phyloP scores from a whole-genome alignment of 2,113 vertebrate genomes.

The Mandrillus leucophaeus region DNA sequence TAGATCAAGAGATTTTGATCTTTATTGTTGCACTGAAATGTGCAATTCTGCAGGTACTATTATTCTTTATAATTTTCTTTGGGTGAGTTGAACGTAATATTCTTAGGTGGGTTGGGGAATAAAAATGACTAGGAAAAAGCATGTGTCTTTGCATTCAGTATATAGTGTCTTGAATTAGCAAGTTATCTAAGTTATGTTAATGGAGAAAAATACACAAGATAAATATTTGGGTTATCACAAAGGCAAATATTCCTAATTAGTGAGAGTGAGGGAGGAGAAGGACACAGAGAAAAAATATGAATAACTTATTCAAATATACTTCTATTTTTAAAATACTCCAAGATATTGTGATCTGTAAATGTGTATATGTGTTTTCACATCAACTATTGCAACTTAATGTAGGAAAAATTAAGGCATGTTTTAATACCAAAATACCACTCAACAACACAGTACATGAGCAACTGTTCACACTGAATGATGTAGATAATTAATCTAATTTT shows the following conservation, averaged over 20 bases:
- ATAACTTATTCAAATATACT: conserved; percentile 25
- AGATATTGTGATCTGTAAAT: conserved; percentile 69
- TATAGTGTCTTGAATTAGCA: neutral
- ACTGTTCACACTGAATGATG: conserved; percentile 79
- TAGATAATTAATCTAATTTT: conserved; percentile 88
- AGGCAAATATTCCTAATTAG: neutral
- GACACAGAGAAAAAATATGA: neutral
- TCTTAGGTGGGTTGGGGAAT: conserved; percentile 1
- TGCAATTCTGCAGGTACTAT: neutral
- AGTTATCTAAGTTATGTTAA: neutral
- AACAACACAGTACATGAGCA: conserved; percentile 75
- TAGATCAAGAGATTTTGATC: neutral
- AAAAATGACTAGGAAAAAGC: neutral
- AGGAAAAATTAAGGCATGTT: conserved; percentile 63
- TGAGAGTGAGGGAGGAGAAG: neutral
- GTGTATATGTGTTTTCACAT: conserved; percentile 63
- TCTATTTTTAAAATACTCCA: conserved; percentile 57
- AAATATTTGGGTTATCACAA: conserved; percentile 35
- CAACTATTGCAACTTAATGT: conserved; percentile 44
- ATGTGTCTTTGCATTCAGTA: neutral
- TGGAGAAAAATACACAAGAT: conserved; percentile 9
- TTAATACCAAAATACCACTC: conserved; percentile 74
- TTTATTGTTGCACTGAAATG: conserved; percentile 39
- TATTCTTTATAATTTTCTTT: conserved; percentile 37
- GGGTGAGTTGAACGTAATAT: neutral